Conservation (phyloP, 2,888 invertebrate genomes). For the Leptogaster cylindrica region DNA sequence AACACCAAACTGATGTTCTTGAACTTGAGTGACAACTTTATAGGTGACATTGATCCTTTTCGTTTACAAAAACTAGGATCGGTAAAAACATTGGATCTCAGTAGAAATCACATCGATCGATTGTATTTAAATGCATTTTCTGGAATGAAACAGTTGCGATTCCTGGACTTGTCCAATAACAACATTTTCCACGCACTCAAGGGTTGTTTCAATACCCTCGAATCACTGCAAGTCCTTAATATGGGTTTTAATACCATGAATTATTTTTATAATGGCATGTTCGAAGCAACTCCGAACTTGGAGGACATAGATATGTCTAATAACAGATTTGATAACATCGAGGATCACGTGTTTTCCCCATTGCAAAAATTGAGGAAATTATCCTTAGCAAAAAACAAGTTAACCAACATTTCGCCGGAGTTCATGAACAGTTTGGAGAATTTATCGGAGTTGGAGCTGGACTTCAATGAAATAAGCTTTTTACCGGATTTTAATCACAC, state of each 20-base stretch:
- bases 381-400: constrained; percentile 55
- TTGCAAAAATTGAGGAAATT: constrained; percentile 55
- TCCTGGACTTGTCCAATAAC: constrained; percentile 54
- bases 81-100: constrained; percentile 55
- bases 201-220: constrained; percentile 52
- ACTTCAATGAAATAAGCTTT: constrained; percentile 57
- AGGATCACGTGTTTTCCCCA: constrained; percentile 55
- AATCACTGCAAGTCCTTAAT: constrained; percentile 54
- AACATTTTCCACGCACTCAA: constrained; percentile 52
- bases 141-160: constrained; percentile 52
- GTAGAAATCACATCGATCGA: constrained; percentile 53
- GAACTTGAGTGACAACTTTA: constrained; percentile 55
- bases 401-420: constrained; percentile 52
- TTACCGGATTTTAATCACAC: constrained; percentile 53
- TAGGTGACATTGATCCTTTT: constrained; percentile 48
- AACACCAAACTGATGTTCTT: constrained; percentile 49
- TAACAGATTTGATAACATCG: constrained; percentile 53
- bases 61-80: constrained; percentile 51
- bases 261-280: constrained; percentile 50
- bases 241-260: constrained; percentile 54
- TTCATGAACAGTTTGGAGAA: constrained; percentile 3
- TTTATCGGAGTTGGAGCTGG: constrained; percentile 53
- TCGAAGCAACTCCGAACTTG: constrained; percentile 53
- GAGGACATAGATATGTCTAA: constrained; percentile 56
- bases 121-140: constrained; percentile 51